phyloP scores from a whole-genome alignment of 2,888 invertebrate genomes.

The Seira sanloemensis region DNA sequence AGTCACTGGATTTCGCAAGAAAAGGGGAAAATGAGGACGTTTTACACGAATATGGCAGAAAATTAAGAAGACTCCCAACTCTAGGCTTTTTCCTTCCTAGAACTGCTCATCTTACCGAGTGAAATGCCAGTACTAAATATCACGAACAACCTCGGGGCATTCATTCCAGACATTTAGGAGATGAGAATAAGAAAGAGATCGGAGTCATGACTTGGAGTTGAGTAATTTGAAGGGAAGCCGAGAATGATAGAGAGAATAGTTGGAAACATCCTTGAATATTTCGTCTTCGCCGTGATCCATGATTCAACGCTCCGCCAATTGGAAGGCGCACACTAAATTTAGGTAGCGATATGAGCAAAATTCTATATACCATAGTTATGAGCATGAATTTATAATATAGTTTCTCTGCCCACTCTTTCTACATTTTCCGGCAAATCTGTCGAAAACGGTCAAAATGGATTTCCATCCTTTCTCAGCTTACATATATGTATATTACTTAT shows the following conservation, averaged over 20 bases:
- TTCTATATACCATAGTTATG: too few relatives aligned
- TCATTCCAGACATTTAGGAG: slow-evolving; percentile 52
- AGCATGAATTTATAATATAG: too few relatives aligned
- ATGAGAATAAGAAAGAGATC: slow-evolving; percentile 4
- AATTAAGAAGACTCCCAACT: neutral
- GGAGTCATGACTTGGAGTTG: neutral
- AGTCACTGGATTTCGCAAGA: slow-evolving; percentile 33
- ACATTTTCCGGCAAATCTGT: neutral
- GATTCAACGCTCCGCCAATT: too few relatives aligned
- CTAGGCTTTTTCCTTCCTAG: slow-evolving; percentile 3
- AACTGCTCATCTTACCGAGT: neutral
- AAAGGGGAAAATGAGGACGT: slow-evolving; percentile 1
- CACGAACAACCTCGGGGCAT: slow-evolving; percentile 38
- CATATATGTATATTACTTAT: slow-evolving; percentile 35
- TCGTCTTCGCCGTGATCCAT: too few relatives aligned
- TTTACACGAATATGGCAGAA: slow-evolving; percentile 17
- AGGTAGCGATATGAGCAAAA: too few relatives aligned
- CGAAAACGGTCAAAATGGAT: neutral
- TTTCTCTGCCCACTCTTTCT: too few relatives aligned
- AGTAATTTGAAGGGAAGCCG: too few relatives aligned
- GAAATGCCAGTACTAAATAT: neutral
- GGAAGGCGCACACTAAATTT: too few relatives aligned
- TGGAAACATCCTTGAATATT: too few relatives aligned
- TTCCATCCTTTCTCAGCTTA: neutral
- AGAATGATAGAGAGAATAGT: neutral